Base-by-base conservation (phyloP, 2,888 invertebrate species). In the Protonemura montana region DNA sequence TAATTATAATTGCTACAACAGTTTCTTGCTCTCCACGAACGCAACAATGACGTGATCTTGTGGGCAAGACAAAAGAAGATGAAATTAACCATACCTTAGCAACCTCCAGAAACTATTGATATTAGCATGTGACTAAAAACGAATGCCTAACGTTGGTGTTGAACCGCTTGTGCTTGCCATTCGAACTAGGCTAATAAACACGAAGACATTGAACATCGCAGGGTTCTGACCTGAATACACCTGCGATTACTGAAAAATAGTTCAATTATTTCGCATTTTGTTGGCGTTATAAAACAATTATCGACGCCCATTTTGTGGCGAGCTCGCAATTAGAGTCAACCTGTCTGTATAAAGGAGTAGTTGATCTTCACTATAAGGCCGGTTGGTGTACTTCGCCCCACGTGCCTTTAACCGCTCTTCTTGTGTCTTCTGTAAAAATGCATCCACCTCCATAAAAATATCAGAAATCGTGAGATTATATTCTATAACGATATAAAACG, bases 51-150 rank as follows among this genome's bases (percentile, higher is more conserved):
- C 59, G 59, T 59, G 59, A 21, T 59, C 59, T 21, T 59, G 59
- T 59, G 59, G 59, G 59, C 59, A 59, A 59, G 59, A 59, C 59
- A 59, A 59, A 59, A 59, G 59, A 59, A 59, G 59, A 59, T 59
- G 59, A 59, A 59, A 59, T 59, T 2, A 10, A 59, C 1, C 16
- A 59, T 59, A 21, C 59, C 59, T 3, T 35, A 59, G 59, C 59
- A 59, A 21, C 59, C 16, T 59, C 35, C 59, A 59, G 16, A 59
- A 59, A 16, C 3, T 59, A 21, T 13, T 59, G 2, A 59, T 59
- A 21, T 59, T 59, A 59, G 13, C 59, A 59, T 59, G 21, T 10
- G 21, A 1, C 59, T 2, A 2, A 59, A 21, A 59, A 10, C 16
- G 16, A 7, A 59, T 59, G 13, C 59, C 5, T 13, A 41, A 41